These are phyloP conservation scores for Calliphora vicina DNA, from an alignment of 1,140 invertebrate genomes.

Conservation along the genomic window DNA sequence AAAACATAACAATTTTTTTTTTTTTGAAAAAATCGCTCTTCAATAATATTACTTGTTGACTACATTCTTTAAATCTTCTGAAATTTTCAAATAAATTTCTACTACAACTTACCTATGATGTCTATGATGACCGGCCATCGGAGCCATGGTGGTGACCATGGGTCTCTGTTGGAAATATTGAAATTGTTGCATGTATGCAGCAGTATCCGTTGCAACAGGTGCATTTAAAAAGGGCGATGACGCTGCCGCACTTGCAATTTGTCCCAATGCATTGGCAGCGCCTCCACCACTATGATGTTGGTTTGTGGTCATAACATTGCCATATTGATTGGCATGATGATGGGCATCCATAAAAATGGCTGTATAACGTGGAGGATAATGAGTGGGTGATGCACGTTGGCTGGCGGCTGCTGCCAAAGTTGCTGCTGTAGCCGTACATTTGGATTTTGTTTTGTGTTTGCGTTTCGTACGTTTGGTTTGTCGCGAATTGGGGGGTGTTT, in stretches of 20 bases:
- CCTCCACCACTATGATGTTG: neutral
- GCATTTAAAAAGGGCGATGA: constrained; percentile 45
- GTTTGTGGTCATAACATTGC: neutral
- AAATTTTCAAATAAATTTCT: too few species aligned
- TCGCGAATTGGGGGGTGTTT: constrained; percentile 40
- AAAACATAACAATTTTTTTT: too few species aligned
- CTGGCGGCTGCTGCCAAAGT: constrained; percentile 42
- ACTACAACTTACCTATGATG: constrained; percentile 29
- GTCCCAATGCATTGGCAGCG: constrained; percentile 46
- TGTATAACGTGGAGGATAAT: constrained; percentile 53
- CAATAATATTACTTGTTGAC: too few species aligned
- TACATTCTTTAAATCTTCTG: too few species aligned
- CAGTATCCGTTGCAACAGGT: constrained; percentile 17
- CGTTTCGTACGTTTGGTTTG: constrained; percentile 50
- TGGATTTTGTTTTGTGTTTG: constrained; percentile 48
- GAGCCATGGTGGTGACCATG: constrained; percentile 40
- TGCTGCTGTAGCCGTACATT: constrained; percentile 41
- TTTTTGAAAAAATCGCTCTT: too few species aligned
- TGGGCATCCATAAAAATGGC: constrained; percentile 51
- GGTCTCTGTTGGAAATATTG: constrained; percentile 53
- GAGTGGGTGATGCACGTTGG: constrained; percentile 9
- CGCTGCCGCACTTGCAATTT: constrained; percentile 44
- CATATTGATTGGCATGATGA: constrained; percentile 37
- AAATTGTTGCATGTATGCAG: constrained; percentile 44
- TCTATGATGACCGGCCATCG: neutral